Base-by-base conservation (phyloP, 2,888 invertebrate species). In the Apeira syringaria region DNA sequence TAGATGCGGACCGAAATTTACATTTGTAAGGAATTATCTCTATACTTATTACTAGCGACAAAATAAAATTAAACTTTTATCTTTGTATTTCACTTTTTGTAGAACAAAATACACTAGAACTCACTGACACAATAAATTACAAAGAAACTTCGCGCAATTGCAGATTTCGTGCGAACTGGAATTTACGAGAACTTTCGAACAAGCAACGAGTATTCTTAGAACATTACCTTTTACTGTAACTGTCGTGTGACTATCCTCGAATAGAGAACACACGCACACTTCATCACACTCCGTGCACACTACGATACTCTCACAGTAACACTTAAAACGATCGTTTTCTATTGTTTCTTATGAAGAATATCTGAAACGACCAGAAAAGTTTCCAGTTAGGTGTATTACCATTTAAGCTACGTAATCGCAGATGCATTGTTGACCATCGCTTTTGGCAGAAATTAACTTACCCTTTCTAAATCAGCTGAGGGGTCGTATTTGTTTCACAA, bases 351-450 rank as follows among this genome's bases (percentile, higher is more conserved):
- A 64, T 50, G 57, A 53, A 13, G 39, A 5, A 31, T 68, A 80
- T 79, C 85, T 85, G 85, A 79, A 86, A 86, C 68, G 78, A 82
- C 56, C 71, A 63, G 76, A 67, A 80, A 70, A 64, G 48, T 54
- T 31, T 59, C 56, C 58, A 60, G 54, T 79, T 76, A 76, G 22
- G 22, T 30, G 9, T 9, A 5, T 18, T 13, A 20, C 10, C 9
- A 13, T 27, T 38, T 8, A 7, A 9, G 9, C 18, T 8, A 11
- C 17, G 34, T 13, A 39, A 24, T 46, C 35, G 45, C 45, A 15
- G 10, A 10, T 8, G 35, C 45, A 26, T 31, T 10, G 5, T n/a
- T 31, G 2, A 31, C 33, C 4, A 12, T 46, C 39, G 45, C 44
- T 34, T 36, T 34, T 4, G n/a, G 38, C 45, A 31, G 20, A 12